Percentiles rank a stretch among this genome's conserved stretches.
Conservation (phyloP, 2,888 invertebrate genomes). For the Mellilla xanthometata region DNA sequence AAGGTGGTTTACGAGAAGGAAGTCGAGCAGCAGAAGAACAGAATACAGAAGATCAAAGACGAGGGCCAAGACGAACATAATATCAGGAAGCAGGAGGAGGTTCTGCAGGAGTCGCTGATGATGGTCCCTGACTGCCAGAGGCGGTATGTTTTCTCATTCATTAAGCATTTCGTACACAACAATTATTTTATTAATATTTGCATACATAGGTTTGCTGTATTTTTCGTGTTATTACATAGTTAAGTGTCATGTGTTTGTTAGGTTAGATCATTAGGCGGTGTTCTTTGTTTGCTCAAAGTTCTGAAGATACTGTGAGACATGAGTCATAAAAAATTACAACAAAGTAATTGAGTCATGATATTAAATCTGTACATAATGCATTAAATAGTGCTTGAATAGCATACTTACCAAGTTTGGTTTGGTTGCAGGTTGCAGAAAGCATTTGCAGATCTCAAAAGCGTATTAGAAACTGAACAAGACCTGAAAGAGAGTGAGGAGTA, state of each 20-base stretch:
- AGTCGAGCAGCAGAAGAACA: slow-evolving; percentile 86
- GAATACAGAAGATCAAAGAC: slow-evolving; percentile 89
- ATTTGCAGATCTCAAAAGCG: slow-evolving; percentile 87
- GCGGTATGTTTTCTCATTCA: slow-evolving; percentile 67
- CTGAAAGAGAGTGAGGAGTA: slow-evolving; percentile 89
- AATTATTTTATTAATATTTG: slow-evolving; percentile 1
- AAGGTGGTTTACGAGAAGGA: slow-evolving; percentile 94
- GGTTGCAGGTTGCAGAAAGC: slow-evolving; percentile 86
- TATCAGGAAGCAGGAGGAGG: slow-evolving; percentile 93
- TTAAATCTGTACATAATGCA: too few species aligned
- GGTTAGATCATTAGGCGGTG: slow-evolving; percentile 25
- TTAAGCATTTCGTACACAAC: slow-evolving; percentile 10
- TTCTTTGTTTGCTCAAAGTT: slow-evolving; percentile 10
- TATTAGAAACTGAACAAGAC: slow-evolving; percentile 89
- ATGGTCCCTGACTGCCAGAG: slow-evolving; percentile 96
- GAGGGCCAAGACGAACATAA: slow-evolving; percentile 91
- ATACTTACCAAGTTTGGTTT: neutral
- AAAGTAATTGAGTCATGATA: too few species aligned
- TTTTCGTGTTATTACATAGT: slow-evolving; percentile 1
- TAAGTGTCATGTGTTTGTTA: slow-evolving; percentile 31
- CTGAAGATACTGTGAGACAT: too few species aligned
- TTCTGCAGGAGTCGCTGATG: slow-evolving; percentile 93
- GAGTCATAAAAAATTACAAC: too few species aligned
- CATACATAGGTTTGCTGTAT: slow-evolving; percentile 6
- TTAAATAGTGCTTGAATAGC: too few species aligned